Percentiles rank a stretch among this genome's conserved stretches.
Evolutionary conservation across 2,113 vertebrate species (phyloP).

Genomic region (Heloderma charlesbogerti): DNA sequence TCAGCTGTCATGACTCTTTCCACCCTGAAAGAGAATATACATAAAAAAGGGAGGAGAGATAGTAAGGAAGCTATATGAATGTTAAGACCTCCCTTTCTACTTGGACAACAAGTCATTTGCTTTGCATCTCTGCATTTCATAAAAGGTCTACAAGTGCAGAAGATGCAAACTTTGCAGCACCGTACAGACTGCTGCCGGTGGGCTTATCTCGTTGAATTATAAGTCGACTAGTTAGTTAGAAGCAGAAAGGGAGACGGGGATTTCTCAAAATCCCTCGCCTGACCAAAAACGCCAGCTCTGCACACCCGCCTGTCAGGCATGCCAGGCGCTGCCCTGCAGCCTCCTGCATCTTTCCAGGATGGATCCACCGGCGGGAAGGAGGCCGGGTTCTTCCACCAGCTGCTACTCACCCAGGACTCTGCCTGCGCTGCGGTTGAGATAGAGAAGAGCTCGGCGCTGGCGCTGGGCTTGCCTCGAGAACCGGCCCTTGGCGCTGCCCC

Average conservation of each 20-base stretch:
- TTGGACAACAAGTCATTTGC: accelerated
- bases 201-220: too few species aligned
- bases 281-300: not conserved
- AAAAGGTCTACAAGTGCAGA: not conserved
- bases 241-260: not conserved
- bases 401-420: conserved; percentile 64
- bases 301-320: not conserved
- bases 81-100: not conserved
- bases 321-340: not conserved
- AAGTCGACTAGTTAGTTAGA: not conserved
- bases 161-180: not conserved
- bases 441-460: conserved; percentile 9
- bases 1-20: conserved; percentile 94
- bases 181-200: not conserved
- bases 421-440: conserved; percentile 11
- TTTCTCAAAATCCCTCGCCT: conserved; percentile 36
- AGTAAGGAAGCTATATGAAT: not conserved
- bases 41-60: conserved; percentile 23
- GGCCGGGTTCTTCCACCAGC: not conserved
- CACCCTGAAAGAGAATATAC: conserved; percentile 72
- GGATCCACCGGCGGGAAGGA: accelerated
- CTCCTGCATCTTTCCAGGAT: not conserved
- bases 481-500: not conserved
- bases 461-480: not conserved
- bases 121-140: not conserved